Percentiles rank a stretch among this genome's conserved stretches.
Conservation (phyloP, 2,113 vertebrate species). For the Ammodytes marinus region DNA sequence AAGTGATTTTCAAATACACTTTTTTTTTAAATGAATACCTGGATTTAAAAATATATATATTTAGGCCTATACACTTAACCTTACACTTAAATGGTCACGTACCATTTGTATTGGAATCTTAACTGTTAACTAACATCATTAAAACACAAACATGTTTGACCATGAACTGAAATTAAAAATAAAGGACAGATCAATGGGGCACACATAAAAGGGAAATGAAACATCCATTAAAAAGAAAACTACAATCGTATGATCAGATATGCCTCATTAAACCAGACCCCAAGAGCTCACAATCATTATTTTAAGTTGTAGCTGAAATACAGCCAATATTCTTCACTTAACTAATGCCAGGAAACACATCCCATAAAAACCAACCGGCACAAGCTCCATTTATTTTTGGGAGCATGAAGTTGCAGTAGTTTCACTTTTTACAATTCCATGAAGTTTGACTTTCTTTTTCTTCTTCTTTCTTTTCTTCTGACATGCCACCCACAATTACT, state of each 20-base stretch:
- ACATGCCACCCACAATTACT: constrained; percentile 54
- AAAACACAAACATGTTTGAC: background rate
- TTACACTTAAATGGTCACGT: too few relatives aligned
- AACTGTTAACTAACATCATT: background rate
- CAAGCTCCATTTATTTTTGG: constrained; percentile 1
- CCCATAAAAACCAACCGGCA: constrained; percentile 28
- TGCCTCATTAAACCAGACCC: too few relatives aligned
- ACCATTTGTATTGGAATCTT: background rate
- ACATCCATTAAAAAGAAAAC: background rate
- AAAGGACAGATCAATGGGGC: background rate
- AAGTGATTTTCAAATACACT: too few relatives aligned
- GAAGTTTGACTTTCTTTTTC: constrained; percentile 28
- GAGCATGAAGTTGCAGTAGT: constrained; percentile 22
- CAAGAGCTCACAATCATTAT: constrained; percentile 2
- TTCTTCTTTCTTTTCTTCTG: background rate
- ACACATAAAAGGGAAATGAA: background rate
- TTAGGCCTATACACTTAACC: too few relatives aligned
- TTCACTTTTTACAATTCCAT: constrained; percentile 36
- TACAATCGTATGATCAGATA: background rate
- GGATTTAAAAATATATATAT: too few relatives aligned
- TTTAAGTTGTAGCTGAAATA: constrained; percentile 3
- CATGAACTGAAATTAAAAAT: background rate
- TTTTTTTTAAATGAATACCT: too few relatives aligned
- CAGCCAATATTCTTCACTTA: background rate
- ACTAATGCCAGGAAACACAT: constrained; percentile 13